Evolutionary conservation across 2,888 invertebrate species (phyloP), one percentile per base, ranked within the genome.

Genomic region (Maniola hyperantus): DNA sequence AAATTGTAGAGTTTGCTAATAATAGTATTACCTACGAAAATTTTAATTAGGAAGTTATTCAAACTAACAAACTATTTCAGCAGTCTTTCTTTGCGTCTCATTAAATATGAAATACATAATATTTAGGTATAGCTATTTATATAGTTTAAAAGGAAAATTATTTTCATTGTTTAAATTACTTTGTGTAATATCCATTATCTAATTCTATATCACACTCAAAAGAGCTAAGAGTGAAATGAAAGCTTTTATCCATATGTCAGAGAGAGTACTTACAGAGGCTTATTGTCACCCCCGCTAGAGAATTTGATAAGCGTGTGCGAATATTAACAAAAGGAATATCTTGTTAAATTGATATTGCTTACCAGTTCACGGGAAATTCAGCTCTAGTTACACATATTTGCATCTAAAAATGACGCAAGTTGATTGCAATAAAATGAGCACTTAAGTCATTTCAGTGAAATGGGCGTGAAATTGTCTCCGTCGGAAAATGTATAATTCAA

Each of bases 321-420:
- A 92, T 92, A 92, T 92, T 92, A 92, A 92, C 92, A 92, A 92
- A 92, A 92, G 92, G 92, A 92, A 92, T 92, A 92, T 92, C 92
- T 92, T 87, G 91, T 92, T 92, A 91, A 92, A 91, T 91, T 92
- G 92, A 92, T 92, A 92, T 88, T 84, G 88, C 82, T 69, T 53
- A 65, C 53, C 65, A 65, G 74, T 73, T 67, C 86, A 87, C 64
- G 76, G 77, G 73, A 90, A 81, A 79, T 76, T 87, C 71, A 75
- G 80, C 87, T 76, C 71, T 83, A 81, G 57, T 44, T 53, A 69
- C 73, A 65, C 57, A 70, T 68, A 69, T 68, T 58, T 72, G 62
- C 66, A 42, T 34, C 72, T 68, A 72, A 76, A 76, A 75, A 74
- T 76, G 59, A 70, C 55, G 71, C 85, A 76, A 84, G 82, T 91